Evolutionary conservation across 2,888 invertebrate genomes (phyloP), one percentile per base, ranked within the genome.

Genomic region (Elmis aenea): DNA sequence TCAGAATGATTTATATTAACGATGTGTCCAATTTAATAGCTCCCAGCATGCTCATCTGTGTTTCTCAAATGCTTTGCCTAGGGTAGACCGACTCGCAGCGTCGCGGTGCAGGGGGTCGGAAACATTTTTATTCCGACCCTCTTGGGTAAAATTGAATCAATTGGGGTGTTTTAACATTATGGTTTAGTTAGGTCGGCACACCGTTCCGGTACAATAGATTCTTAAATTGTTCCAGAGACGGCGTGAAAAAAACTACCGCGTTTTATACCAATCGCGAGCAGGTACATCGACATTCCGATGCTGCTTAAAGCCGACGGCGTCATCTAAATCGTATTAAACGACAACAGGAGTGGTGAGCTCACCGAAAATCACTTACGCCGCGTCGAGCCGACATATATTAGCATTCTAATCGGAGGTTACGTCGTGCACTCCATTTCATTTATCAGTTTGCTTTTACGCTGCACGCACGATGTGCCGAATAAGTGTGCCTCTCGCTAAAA

Each of bases 21-120:
- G 61, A 61, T 58, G 58, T 59, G 59, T 57, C 61, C 64, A 59
- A 64, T 57, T 55, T 66, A 65, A 66, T 65, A 63, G 64, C 60
- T 63, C 64, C 64, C 66, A 61, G 59, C 59, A 59, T 64, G 63
- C 62, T 63, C 64, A 63, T 65, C 62, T 62, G 58, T 62, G 63
- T 63, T 61, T 59, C 61, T 61, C 57, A 58, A 58, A 58, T 59
- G 59, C 59, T 60, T 57, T 59, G 60, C 60, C 58, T 59, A 57
- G 59, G 59, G 57, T 58, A 50, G 55, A 48, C 46, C 43, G 50
- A 38, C 43, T 48, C 39, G 40, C 29, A 41, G 47, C 43, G 43
- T 40, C 43, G 50, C 44, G 40, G 38, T 26, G 42, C 32, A 41
- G 34, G 48, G 55, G 50, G 54, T 45, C 48, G 50, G 48, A 50